Base-by-base conservation (phyloP, 2,797 vertebrate genomes). In the Ctenopoma multispine region DNA sequence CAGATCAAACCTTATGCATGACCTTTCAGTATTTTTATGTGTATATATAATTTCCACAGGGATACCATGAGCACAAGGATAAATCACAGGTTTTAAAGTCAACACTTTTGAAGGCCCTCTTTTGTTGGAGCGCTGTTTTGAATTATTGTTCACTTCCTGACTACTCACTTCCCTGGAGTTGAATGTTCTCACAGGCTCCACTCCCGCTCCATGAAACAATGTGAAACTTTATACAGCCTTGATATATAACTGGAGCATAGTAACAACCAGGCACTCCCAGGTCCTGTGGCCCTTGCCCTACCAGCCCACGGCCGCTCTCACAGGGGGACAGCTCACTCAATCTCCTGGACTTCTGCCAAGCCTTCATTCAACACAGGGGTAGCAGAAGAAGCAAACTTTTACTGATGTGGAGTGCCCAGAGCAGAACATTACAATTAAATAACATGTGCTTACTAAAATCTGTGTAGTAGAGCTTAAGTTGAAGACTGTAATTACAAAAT, bases 91-190 rank as follows among this genome's bases (percentile, higher is more conserved):
- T 36, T 76, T 76, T 82, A 64, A 82, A 85, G 77, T 86, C 63
- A 74, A 86, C 69, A 76, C 79, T 51, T 82, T 69, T 74, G 41
- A 82, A 84, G 69, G 80, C 46, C 72, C 56, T 67, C 77, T 77
- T 87, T 76, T 86, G 75, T 83, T 77, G n/a, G 60, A 63, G 71
- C 38, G 79, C 91, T 94, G 91, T 84, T 93, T 91, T 92, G 79
- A 93, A 92, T 93, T 90, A 93, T 87, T 83, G 65, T 87, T 74
- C 79, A 84, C 89, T 91, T 93, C 91, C 91, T 92, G 89, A 78
- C 81, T 76, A 67, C 65, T 66, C 69, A 72, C 70, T 77, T 82
- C 67, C 84, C 81, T 79, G 62, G 62, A 51, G 72, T 63, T 67
- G 77, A 83, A 81, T 63, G 80, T 77, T 82, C 70, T 86, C 73